Evolutionary conservation across 2,797 vertebrate genomes (phyloP).

Genomic region (Alfaro cultratus): DNA sequence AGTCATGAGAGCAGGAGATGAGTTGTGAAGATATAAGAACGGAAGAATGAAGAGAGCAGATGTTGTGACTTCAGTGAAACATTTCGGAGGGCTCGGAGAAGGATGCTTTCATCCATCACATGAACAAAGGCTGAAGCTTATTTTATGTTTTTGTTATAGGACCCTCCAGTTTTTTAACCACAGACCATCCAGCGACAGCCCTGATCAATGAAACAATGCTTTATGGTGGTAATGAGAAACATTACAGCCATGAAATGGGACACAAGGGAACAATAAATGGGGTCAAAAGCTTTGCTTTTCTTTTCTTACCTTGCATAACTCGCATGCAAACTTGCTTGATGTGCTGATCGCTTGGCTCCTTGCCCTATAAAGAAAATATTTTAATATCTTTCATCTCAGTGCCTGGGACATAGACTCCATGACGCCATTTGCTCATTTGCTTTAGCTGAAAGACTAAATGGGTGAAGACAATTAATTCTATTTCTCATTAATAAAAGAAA

Average conservation of each 20-base stretch:
- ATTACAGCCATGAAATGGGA: conserved; percentile 66
- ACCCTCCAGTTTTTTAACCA: conserved; percentile 35
- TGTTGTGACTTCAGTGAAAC: conserved; percentile 67
- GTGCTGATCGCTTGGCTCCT: conserved; percentile 93
- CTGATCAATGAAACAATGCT: conserved; percentile 55
- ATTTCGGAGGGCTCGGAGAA: conserved; percentile 54
- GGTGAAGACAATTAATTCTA: not conserved
- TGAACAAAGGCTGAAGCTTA: conserved; percentile 75
- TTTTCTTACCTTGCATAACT: conserved; percentile 94
- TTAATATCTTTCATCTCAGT: conserved; percentile 2
- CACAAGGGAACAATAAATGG: conserved; percentile 56
- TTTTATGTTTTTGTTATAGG: conserved; percentile 69
- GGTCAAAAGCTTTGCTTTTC: conserved; percentile 53
- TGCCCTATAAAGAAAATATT: conserved; percentile 84
- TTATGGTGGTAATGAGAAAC: conserved; percentile 49
- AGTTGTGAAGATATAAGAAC: conserved; percentile 61
- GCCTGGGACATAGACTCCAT: conserved; percentile 26
- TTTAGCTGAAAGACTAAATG: not conserved
- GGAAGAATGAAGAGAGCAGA: conserved; percentile 69
- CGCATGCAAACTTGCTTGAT: conserved; percentile 99
- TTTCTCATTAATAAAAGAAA: conserved; percentile 2
- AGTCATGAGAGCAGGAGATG: conserved; percentile 78
- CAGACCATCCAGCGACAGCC: conserved; percentile 40
- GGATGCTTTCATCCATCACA: conserved; percentile 75
- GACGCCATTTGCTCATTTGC: not conserved